Conservation (phyloP, 1,140 invertebrate genomes). For the Coelopa frigida region DNA sequence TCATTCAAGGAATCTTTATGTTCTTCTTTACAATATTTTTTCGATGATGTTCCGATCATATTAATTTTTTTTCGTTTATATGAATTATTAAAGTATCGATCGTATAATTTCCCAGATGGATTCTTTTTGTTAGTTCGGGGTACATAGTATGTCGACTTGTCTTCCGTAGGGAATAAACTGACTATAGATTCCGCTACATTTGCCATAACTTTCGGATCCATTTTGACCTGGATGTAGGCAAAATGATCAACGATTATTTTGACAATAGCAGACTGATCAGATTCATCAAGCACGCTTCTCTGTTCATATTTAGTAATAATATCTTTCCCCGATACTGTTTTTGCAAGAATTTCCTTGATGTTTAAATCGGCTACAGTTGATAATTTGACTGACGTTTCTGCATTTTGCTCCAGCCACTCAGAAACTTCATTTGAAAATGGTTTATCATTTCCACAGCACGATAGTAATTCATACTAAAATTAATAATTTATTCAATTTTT, state of each 20-base stretch:
- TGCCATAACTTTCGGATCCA: not conserved
- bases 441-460: too few relatives aligned
- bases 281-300: not conserved
- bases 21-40: not conserved
- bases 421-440: too few relatives aligned
- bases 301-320: not conserved
- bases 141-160: slow-evolving; percentile 1
- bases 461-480: too few relatives aligned
- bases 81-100: not conserved
- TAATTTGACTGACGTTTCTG: too few relatives aligned
- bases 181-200: not conserved
- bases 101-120: slow-evolving; percentile 2
- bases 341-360: not conserved
- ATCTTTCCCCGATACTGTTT: not conserved
- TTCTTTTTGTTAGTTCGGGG: not conserved
- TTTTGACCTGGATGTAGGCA: not conserved
- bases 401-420: too few relatives aligned
- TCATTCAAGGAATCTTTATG: not conserved
- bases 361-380: too few relatives aligned
- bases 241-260: not conserved
- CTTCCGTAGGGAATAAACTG: not conserved
- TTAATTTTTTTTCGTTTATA: slow-evolving; percentile 2
- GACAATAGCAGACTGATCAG: not conserved
- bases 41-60: not conserved
- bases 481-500: too few relatives aligned